Percentiles rank a stretch among this genome's conserved stretches.
Evolutionary conservation across 2,113 vertebrate species (phyloP).

Genomic region (Maccullochella peelii): DNA sequence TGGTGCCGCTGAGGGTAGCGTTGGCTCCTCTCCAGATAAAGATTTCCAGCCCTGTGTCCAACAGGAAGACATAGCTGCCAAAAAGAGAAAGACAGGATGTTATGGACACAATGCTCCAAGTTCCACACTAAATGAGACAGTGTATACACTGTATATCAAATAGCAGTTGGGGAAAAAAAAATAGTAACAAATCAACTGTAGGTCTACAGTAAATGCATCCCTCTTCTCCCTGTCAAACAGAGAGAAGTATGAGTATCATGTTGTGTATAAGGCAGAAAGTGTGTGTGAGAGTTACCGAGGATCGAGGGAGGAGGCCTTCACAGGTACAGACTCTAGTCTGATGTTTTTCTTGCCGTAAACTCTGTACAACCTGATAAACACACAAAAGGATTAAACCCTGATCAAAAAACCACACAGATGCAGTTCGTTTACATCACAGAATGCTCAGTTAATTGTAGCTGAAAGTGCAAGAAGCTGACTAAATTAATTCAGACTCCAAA

Average conservation of each 20-base stretch:
- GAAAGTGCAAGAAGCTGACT: neutral
- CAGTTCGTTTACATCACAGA: neutral
- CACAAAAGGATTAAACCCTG: neutral
- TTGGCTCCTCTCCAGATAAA: slow-evolving; percentile 92
- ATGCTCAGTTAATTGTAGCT: neutral
- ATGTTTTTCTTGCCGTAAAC: slow-evolving; percentile 98
- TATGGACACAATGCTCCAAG: neutral
- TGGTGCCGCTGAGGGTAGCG: slow-evolving; percentile 92
- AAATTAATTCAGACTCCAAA: neutral
- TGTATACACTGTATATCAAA: neutral
- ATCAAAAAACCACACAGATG: no score
- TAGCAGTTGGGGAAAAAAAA: neutral
- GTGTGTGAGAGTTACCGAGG: slow-evolving; percentile 86
- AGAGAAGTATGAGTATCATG: no score
- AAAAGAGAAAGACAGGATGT: slow-evolving; percentile 8
- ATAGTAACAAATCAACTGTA: neutral
- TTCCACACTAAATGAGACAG: neutral
- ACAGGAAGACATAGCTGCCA: slow-evolving; percentile 92
- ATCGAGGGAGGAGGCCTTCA: slow-evolving; percentile 91
- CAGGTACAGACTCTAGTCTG: slow-evolving; percentile 90
- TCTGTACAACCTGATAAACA: slow-evolving; percentile 90
- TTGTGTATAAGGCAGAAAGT: neutral
- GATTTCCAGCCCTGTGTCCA: slow-evolving; percentile 92
- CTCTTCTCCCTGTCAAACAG: no score
- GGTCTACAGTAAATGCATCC: neutral